Evolutionary conservation across 2,113 vertebrate genomes (phyloP).

Genomic region (Mirounga angustirostris): DNA sequence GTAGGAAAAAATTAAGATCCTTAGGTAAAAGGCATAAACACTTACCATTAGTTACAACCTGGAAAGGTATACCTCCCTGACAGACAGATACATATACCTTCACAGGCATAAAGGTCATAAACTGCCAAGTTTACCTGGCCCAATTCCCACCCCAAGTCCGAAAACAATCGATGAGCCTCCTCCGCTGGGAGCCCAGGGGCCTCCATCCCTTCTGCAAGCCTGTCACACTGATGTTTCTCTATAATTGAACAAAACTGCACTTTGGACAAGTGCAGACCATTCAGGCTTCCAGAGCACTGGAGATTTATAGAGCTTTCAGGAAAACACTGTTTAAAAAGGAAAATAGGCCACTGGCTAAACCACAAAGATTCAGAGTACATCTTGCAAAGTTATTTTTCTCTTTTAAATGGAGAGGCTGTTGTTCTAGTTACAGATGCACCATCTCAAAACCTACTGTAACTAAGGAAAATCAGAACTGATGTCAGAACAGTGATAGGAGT

Average conservation of each 20-base stretch:
- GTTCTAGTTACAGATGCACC: neutral
- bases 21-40: neutral
- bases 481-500: neutral
- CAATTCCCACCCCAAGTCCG: neutral
- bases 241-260: neutral
- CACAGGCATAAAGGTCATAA: neutral
- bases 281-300: neutral
- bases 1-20: neutral
- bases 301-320: constrained; percentile 30
- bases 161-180: neutral
- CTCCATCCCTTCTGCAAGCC: neutral
- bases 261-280: neutral
- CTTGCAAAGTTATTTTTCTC: constrained; percentile 8
- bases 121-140: constrained; percentile 1
- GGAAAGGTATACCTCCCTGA: neutral
- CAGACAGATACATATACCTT: neutral
- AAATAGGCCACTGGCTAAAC: constrained; percentile 53
- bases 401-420: constrained; percentile 22
- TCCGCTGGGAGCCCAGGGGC: neutral
- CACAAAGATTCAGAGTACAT: constrained; percentile 1
- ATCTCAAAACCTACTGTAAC: constrained; percentile 37
- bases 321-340: constrained; percentile 37
- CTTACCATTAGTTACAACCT: neutral
- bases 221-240: neutral
- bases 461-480: neutral